Evolutionary conservation across 2,888 invertebrate genomes (phyloP), one percentile per base, ranked within the genome.

Genomic region (Toxonevra muliebris): DNA sequence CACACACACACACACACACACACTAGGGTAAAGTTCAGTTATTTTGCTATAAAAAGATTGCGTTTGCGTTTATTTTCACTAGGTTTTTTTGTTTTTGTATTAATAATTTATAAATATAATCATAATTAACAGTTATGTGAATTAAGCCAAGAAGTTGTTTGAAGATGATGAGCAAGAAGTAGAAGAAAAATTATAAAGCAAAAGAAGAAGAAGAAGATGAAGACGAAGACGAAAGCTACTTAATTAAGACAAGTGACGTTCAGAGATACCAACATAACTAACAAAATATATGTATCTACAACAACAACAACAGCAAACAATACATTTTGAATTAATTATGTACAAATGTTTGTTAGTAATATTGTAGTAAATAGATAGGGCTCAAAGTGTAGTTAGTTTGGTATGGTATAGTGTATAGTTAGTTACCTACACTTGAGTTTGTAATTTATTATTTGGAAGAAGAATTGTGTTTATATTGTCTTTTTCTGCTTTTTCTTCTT

Each of bases 41-140:
- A 30, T 30, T 30, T 30, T 30, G 30, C 30, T 30, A 30, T 30
- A 30, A 30, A 30, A 30, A 30, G 30, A 30, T 30, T 30, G 30
- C 30, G 30, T 30, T 30, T 30, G 30, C 7, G 30, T 30, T 30
- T 30, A 30, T 30, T 30, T 30, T 4, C 2, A 30, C 30, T 30
- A 30, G 3, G 30, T 30, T 30, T 30, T 30, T 7, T 30, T 30
- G 3, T 30, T 30, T 30, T 79, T 78, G 77, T 68, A 73, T 72
- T 79, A 79, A 79, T 81, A 79, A 81, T 77, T 81, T 79, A 80
- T 80, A 77, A 75, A 76, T 66, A 72, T 75, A 76, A 79, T 74
- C 76, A 77, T 76, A 75, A 80, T 79, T 75, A 79, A 81, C 81
- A 79, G 82, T 81, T 81, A 81, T 77, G 65, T 69, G 72, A 73